phyloP scores from a whole-genome alignment of 2,113 vertebrate genomes.

The Haliaeetus leucogaster region DNA sequence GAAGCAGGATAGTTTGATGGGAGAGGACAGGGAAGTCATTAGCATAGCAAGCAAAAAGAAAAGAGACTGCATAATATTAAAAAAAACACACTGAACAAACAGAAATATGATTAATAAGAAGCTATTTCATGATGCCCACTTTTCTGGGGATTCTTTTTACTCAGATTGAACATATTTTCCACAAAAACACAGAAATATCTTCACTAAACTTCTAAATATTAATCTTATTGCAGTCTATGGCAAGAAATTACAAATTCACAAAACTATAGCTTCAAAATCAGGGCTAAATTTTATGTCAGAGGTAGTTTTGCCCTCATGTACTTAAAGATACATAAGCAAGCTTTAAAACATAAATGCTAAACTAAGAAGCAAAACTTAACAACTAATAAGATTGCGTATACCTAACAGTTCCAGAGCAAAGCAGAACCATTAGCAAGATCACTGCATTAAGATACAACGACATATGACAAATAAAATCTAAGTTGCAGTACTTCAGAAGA shows the following conservation, averaged over 20 bases:
- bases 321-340: not conserved
- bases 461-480: not conserved
- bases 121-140: not conserved
- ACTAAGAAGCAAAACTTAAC: not conserved
- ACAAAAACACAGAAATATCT: not conserved
- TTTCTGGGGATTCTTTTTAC: not conserved
- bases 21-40: slow-evolving; percentile 73
- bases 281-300: not conserved
- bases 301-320: not conserved
- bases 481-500: not conserved
- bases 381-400: not conserved
- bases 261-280: not conserved
- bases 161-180: not conserved
- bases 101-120: not conserved
- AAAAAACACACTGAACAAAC: slow-evolving; percentile 17
- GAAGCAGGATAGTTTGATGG: slow-evolving; percentile 49
- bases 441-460: not conserved
- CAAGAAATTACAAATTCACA: not conserved
- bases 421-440: not conserved
- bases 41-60: slow-evolving; percentile 71
- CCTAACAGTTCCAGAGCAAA: not conserved
- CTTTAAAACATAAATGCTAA: not conserved
- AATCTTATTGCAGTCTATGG: not conserved
- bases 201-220: not conserved
- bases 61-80: slow-evolving; percentile 52